Conservation (phyloP, 2,113 vertebrate genomes). For the Melanocharis versteri region DNA sequence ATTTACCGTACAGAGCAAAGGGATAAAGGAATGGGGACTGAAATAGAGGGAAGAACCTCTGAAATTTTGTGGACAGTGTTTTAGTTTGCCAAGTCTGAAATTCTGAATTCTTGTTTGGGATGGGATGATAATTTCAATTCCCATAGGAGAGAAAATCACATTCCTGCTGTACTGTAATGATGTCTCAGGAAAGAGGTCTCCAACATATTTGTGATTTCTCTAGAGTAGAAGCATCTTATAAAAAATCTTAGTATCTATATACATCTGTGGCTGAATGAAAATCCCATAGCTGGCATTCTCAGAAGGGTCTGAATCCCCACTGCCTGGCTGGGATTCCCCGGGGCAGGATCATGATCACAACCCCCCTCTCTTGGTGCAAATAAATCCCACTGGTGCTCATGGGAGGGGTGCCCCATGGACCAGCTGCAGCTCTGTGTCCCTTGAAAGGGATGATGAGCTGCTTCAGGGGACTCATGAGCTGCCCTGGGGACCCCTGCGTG, state of each 20-base stretch:
- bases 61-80: not conserved
- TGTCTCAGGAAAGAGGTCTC: not conserved
- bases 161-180: not conserved
- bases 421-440: not conserved
- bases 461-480: not conserved
- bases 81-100: not conserved
- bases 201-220: not conserved
- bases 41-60: not conserved
- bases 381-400: accelerated
- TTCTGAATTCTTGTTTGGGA: not conserved
- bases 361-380: not conserved
- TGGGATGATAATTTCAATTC: not conserved
- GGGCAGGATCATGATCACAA: not conserved
- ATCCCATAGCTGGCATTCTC: not conserved
- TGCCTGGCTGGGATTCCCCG: not conserved
- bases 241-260: not conserved
- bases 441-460: not conserved
- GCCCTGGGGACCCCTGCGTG: not conserved
- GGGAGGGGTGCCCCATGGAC: not conserved
- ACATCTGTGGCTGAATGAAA: not conserved
- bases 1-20: not conserved
- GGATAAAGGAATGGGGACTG: not conserved
- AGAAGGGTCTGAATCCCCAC: not conserved
- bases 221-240: not conserved
- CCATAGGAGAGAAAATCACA: not conserved